A percentile compares a stretch with the other conserved stretches of the same genome.
Evolutionary conservation across 1,140 invertebrate genomes (phyloP).

Genomic region (Metaphire vulgaris): DNA sequence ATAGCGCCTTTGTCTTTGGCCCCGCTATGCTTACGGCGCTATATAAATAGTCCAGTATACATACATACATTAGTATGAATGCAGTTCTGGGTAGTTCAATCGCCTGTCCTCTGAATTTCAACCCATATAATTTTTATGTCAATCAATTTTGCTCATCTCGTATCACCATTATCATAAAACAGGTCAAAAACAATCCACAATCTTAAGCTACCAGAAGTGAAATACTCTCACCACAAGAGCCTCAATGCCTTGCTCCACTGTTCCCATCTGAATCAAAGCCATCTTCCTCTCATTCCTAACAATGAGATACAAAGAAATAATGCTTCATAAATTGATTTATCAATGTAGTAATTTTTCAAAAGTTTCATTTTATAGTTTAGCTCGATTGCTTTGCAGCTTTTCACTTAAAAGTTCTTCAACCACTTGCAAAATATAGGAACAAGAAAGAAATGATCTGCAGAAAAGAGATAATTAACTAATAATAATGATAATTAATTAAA

Average conservation of each 20-base stretch:
- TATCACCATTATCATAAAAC: too few relatives aligned
- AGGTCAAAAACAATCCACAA: too few relatives aligned
- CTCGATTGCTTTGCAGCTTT: not conserved
- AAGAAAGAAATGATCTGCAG: not conserved
- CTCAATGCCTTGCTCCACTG: conserved; percentile 88
- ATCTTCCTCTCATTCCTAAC: conserved; percentile 96
- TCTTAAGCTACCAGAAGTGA: too few relatives aligned
- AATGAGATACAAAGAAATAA: conserved; percentile 17
- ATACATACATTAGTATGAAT: too few relatives aligned
- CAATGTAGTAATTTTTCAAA: not conserved
- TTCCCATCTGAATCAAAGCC: conserved; percentile 91
- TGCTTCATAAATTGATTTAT: not conserved
- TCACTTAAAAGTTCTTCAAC: not conserved
- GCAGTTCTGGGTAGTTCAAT: too few relatives aligned
- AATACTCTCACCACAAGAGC: conserved; percentile 69
- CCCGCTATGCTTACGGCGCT: too few relatives aligned
- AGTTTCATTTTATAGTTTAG: not conserved
- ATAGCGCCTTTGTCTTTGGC: too few relatives aligned
- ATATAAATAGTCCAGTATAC: too few relatives aligned
- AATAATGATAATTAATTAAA: too few relatives aligned
- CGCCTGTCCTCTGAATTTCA: too few relatives aligned
- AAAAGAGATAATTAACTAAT: not conserved
- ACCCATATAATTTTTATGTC: too few relatives aligned
- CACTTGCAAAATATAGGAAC: not conserved
- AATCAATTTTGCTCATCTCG: too few relatives aligned